Evolutionary conservation across 2,888 invertebrate genomes (phyloP), one percentile per base, ranked within the genome.

Genomic region (Augochlorella aurata): DNA sequence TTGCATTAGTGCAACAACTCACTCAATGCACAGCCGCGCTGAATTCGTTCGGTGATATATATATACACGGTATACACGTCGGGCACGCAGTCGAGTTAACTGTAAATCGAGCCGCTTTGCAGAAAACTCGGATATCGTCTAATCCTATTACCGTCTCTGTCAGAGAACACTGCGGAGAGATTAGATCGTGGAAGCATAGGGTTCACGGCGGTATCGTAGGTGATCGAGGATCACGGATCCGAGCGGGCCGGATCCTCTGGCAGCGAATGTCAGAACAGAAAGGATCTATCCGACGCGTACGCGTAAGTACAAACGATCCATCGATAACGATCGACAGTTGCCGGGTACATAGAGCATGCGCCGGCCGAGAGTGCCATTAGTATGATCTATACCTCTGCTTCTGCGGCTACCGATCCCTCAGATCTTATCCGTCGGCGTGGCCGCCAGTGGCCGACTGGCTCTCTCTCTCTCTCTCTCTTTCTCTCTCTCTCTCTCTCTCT

Each of bases 341-440:
- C 45, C 74, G 18, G 63, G 44, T 16, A 16, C 80, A 72, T 66
- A 81, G 77, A 68, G 66, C 58, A 24, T 52, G 61, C 72, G 84
- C 85, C 87, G 72, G 87, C 86, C 76, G 75, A 74, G 76, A 83
- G 47, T 88, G 88, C 91, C 91, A 93, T 93, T 92, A 93, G 92
- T 91, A 92, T 93, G 93, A 93, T 93, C 93, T 93, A 93, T 90
- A 90, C 87, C 86, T 81, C 84, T 85, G 92, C 92, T 93, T 91
- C 91, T 84, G 91, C 89, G 89, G 90, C 92, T 92, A 92, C 92
- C 88, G 90, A 91, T 90, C 88, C 88, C 61, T 84, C 83, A 90
- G 91, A 92, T 92, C 79, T 85, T 90, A 90, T 91, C 90, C 85
- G 70, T 10, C 70, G 61, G 80, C 79, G 72, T 44, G 63, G 63